phyloP scores from a whole-genome alignment of 2,888 invertebrate species.

The Holacanthella duospinosa region DNA sequence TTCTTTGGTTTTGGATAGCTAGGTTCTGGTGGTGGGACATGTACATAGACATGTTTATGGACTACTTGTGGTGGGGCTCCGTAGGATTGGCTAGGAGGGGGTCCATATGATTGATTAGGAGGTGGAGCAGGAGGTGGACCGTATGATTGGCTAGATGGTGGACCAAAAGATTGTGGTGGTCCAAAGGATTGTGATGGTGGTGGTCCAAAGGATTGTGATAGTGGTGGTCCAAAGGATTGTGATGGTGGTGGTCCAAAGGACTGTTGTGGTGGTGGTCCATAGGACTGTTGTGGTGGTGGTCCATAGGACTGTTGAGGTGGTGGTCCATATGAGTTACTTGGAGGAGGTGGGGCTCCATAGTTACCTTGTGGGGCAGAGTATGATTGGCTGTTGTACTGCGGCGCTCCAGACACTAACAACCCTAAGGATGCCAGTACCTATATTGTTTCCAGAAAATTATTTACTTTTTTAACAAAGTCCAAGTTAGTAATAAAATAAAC shows the following conservation, averaged over 20 bases:
- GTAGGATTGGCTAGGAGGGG: conserved; percentile 11
- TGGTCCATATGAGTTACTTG: conserved; percentile 1
- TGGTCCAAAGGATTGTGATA: conserved; percentile 11
- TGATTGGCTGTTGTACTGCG: conserved; percentile 26
- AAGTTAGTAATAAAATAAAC: no score
- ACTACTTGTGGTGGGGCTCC: conserved; percentile 59
- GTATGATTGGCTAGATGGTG: conserved; percentile 6
- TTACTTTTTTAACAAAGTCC: no score
- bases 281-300: conserved; percentile 11
- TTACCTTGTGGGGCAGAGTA: conserved; percentile 28
- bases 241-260: conserved; percentile 15
- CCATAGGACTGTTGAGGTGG: conserved; percentile 11
- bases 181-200: conserved; percentile 3
- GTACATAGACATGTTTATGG: conserved; percentile 53
- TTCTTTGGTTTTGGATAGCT: conserved; percentile 54
- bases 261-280: conserved; percentile 9
- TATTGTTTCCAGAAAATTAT: no score
- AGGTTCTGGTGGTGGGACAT: conserved; percentile 80
- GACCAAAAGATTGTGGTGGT: conserved; percentile 5
- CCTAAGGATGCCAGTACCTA: conserved; percentile 38
- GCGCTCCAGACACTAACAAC: conserved; percentile 35
- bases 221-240: conserved; percentile 5
- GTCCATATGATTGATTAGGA: conserved; percentile 11
- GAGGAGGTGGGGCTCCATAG: conserved; percentile 10
- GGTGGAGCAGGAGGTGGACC: conserved; percentile 10